Percentiles rank a stretch among this genome's conserved stretches.
These are phyloP conservation scores for Calameuta filiformis DNA, from an alignment of 2,888 invertebrate species.

Conservation along the genomic window DNA sequence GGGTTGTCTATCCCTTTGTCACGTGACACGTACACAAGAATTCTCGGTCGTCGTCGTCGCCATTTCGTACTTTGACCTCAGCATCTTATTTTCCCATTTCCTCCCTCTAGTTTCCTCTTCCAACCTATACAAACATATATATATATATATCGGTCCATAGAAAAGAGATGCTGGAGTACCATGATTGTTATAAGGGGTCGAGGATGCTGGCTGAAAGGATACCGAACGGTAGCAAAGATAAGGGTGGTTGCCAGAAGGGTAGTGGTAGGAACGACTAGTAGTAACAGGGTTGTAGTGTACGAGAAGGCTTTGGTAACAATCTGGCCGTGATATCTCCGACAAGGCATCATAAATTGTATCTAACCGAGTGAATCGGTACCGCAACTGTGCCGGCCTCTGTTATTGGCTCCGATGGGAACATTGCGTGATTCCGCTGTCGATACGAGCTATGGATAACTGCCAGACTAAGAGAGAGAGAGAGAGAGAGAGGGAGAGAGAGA, in stretches of 20 bases:
- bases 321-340: conserved; percentile 41
- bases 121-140: neutral
- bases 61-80: no score
- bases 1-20: no score
- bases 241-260: no score
- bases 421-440: conserved; percentile 23
- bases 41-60: no score
- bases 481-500: no score
- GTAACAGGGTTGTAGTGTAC: neutral
- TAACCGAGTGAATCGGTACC: conserved; percentile 18
- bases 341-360: conserved; percentile 37
- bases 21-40: no score
- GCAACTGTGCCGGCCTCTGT: conserved; percentile 12
- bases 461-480: neutral
- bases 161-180: no score
- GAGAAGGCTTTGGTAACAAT: conserved; percentile 42
- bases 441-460: neutral
- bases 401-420: conserved; percentile 29
- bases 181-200: neutral
- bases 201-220: neutral
- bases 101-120: neutral
- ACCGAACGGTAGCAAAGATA: no score
- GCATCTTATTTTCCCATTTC: no score
- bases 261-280: no score
- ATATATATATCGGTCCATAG: neutral